Base-by-base conservation (phyloP, 2,113 vertebrate species). In the Sarotherodon lohbergeri region DNA sequence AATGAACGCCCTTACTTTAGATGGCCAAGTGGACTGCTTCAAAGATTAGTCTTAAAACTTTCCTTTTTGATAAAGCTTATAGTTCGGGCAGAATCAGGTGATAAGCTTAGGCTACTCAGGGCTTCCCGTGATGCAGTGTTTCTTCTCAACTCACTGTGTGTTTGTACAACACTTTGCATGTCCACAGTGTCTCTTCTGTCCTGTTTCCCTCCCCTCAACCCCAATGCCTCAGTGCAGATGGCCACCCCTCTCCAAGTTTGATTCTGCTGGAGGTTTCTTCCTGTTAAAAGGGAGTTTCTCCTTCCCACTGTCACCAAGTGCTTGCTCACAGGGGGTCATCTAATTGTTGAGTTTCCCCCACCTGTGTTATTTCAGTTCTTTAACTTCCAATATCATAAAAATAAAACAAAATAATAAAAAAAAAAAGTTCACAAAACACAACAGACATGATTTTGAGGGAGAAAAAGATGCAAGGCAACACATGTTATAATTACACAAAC, bases 241-340 rank as follows among this genome's bases (percentile, higher is more conserved):
- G 16, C 29, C 16, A 17, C 29, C 59, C 59, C 29, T 63, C 59
- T 29, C 16, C 29, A 34, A 6, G 3, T 19, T 34, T 63, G 59
- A 11, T 63, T 34, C 29, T 19, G 29, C 9, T 34, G 9, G 59
- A 63, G 14, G 29, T 34, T 63, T 63, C 0, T 34, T 34, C 29
- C 29, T 34, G 59, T 61, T 61, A 34, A 19, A 61, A 34, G 16
- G 0, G 57, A 34, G 1, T 34, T 34, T 19, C 29, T 34, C 17
- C 29, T 34, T 34, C 16, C 5, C 29, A 34, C 29, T 63, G 29
- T 34, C 59, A 11, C 59, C 59, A 63, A 63, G 29, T 19, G 59
- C 29, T 61, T 34, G 29, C 0, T 6, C 57, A 61, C 16, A 34
- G 0, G 56, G 56, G 24, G 0, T 29, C 57, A 61, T 1, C 9